A percentile compares a stretch with the other conserved stretches of the same genome.
These are phyloP conservation scores for Pharmacophagus antenor DNA, from an alignment of 2,888 invertebrate species.

Conservation along the genomic window DNA sequence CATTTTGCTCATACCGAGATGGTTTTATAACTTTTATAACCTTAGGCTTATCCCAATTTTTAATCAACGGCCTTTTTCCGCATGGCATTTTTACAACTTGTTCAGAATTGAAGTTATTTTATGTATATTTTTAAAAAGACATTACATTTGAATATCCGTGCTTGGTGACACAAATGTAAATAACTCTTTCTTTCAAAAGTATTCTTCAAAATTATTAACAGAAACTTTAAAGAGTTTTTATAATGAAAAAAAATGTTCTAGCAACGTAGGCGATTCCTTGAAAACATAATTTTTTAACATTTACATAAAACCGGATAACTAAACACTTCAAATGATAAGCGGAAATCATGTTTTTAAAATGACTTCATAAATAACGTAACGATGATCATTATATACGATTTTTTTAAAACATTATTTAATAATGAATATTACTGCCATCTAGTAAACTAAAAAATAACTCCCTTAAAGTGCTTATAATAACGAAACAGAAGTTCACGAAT, in stretches of 20 bases:
- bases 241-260: background rate
- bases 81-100: constrained; percentile 53
- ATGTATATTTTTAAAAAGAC: constrained; percentile 4
- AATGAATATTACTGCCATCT: too few relatives aligned
- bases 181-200: background rate
- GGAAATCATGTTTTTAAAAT: too few relatives aligned
- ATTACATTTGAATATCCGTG: background rate
- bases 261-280: too few relatives aligned
- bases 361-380: too few relatives aligned
- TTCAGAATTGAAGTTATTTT: background rate
- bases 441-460: too few relatives aligned
- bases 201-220: background rate
- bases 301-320: too few relatives aligned
- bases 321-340: too few relatives aligned
- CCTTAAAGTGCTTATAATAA: too few relatives aligned
- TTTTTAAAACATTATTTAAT: too few relatives aligned
- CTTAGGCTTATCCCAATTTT: constrained; percentile 62
- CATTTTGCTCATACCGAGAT: constrained; percentile 67
- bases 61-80: constrained; percentile 58
- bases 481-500: too few relatives aligned
- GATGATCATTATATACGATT: too few relatives aligned
- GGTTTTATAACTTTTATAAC: constrained; percentile 52
- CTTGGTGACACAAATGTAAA: background rate
- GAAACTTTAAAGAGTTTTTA: background rate
- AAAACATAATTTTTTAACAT: too few relatives aligned